These are phyloP conservation scores for Gnathonemus longibarbis DNA, from an alignment of 2,113 vertebrate species.

Conservation along the genomic window DNA sequence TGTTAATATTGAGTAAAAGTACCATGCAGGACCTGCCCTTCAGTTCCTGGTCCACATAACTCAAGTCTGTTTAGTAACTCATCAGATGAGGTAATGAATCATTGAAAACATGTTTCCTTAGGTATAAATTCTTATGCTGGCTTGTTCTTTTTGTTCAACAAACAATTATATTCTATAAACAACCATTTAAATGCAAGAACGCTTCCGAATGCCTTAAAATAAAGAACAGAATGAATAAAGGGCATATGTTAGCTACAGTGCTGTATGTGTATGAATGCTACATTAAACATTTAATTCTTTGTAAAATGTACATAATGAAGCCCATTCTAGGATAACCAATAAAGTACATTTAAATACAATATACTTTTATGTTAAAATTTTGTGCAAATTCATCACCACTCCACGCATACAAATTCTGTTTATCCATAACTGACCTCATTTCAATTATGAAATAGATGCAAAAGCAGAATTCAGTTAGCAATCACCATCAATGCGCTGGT, in stretches of 20 bases:
- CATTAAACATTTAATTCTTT: neutral
- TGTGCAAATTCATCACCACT: constrained; percentile 5
- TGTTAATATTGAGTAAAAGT: neutral
- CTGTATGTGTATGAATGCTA: neutral
- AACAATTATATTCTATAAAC: neutral
- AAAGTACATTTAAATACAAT: neutral
- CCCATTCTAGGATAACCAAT: neutral
- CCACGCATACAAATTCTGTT: neutral
- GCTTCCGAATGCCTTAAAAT: neutral
- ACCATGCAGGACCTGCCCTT: neutral
- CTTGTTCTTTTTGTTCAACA: neutral
- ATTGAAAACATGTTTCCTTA: neutral
- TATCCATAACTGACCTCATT: neutral
- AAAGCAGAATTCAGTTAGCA: neutral
- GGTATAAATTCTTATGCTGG: neutral
- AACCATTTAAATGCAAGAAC: neutral
- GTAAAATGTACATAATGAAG: neutral
- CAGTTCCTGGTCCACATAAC: neutral
- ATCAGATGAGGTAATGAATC: neutral
- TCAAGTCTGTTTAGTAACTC: neutral
- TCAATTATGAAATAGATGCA: neutral
- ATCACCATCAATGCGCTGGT: neutral
- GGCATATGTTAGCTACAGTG: neutral
- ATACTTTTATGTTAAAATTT: neutral
- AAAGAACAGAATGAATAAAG: neutral